A percentile compares a stretch with the other conserved stretches of the same genome.
Conservation (phyloP, 2,888 invertebrate species). For the Chalcosyrphus nemorum region DNA sequence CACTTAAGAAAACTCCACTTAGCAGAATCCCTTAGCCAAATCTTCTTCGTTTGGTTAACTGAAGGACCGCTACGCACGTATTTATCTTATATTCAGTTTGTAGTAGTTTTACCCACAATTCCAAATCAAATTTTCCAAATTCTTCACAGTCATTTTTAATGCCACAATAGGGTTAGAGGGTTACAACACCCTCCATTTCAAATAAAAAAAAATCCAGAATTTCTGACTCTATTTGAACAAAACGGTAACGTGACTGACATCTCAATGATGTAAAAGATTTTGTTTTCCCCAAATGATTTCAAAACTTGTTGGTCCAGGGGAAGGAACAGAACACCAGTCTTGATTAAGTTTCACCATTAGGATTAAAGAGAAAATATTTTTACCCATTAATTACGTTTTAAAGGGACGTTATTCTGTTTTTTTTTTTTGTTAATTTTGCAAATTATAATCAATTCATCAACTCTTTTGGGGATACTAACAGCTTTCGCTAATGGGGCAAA, state of each 20-base stretch:
- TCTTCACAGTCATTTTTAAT: background rate
- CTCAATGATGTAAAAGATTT: background rate
- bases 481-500: background rate
- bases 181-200: background rate
- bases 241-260: slow-evolving; percentile 14
- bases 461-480: background rate
- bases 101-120: background rate
- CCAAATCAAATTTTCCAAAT: background rate
- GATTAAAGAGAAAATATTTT: slow-evolving; percentile 8
- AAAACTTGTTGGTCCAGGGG: background rate
- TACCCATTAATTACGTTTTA: background rate
- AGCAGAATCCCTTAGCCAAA: background rate
- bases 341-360: background rate
- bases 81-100: background rate
- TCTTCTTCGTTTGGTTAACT: background rate
- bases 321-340: background rate
- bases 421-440: slow-evolving; percentile 1
- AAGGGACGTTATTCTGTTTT: background rate
- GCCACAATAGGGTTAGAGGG: background rate
- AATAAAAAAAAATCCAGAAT: slow-evolving; percentile 12
- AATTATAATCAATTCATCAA: slow-evolving; percentile 26
- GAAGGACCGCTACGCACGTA: background rate
- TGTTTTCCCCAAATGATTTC: background rate
- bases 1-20: background rate
- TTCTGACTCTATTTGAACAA: slow-evolving; percentile 14